phyloP scores from a whole-genome alignment of 2,113 vertebrate genomes.

The Lasiurus cinereus region DNA sequence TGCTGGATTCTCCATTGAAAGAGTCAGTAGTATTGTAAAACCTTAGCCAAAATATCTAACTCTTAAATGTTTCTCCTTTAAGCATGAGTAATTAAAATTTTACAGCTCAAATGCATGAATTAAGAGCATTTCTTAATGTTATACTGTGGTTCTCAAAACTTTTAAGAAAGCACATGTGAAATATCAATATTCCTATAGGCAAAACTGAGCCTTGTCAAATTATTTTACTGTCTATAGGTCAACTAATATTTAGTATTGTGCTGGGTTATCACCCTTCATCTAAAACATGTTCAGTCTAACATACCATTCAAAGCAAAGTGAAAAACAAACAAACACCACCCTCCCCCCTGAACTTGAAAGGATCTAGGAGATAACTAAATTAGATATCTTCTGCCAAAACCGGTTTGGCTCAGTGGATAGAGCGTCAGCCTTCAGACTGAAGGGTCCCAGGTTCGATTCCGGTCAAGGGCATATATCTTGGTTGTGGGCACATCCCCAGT shows the following conservation, averaged over 20 bases:
- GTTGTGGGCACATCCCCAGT: no score
- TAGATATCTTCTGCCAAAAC: background rate
- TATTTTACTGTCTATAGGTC: background rate
- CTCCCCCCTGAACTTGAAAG: background rate
- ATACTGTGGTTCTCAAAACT: background rate
- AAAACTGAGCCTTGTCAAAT: background rate
- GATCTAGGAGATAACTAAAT: background rate
- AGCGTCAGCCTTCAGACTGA: no score
- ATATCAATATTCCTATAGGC: background rate
- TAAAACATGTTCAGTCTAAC: background rate
- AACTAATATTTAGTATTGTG: background rate
- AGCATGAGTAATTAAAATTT: conserved; percentile 38
- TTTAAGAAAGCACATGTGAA: background rate
- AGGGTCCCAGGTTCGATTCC: no score
- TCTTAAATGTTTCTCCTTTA: conserved; percentile 1
- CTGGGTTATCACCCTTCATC: background rate
- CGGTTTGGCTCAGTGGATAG: no score
- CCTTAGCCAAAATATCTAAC: background rate
- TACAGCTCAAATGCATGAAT: background rate
- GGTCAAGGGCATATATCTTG: no score
- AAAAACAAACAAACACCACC: background rate
- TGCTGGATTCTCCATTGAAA: background rate
- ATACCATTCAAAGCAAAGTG: background rate
- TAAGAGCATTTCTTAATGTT: conserved; percentile 42
- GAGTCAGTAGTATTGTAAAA: conserved; percentile 12